Percentiles rank a stretch among this genome's conserved stretches.
Conservation (phyloP, 2,113 vertebrate genomes). For the Myotis yumanensis region DNA sequence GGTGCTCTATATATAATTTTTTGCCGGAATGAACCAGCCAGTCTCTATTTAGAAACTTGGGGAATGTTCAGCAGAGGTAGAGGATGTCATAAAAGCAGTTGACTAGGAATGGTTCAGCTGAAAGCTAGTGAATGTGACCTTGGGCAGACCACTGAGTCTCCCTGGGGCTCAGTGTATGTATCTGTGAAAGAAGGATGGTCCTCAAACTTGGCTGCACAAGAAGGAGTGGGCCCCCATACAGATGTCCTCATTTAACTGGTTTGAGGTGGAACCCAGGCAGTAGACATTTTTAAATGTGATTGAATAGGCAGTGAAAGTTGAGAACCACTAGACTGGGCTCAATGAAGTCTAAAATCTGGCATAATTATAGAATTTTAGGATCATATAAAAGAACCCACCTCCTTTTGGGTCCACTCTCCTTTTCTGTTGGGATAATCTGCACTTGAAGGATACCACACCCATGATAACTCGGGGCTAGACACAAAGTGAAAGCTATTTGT, state of each 20-base stretch:
- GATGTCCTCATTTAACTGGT: neutral
- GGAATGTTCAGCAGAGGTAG: neutral
- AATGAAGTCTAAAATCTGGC: neutral
- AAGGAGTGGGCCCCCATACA: neutral
- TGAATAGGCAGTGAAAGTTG: neutral
- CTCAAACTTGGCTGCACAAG: neutral
- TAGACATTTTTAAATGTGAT: conserved; percentile 19
- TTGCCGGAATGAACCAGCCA: neutral
- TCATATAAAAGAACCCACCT: neutral
- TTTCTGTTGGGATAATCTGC: neutral
- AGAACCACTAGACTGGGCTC: neutral
- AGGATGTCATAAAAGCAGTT: neutral
- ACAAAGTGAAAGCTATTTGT: neutral
- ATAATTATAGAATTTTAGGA: neutral
- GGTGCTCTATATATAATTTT: neutral
- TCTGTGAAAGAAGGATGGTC: neutral
- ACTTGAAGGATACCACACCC: neutral
- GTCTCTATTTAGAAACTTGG: neutral
- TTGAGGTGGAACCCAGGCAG: neutral
- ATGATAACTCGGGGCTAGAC: neutral
- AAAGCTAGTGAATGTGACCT: conserved; percentile 16
- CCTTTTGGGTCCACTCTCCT: neutral
- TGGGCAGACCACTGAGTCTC: neutral
- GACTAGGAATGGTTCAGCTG: neutral
- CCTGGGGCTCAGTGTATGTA: neutral